Evolutionary conservation across 1,140 invertebrate genomes (phyloP), one percentile per base, ranked within the genome.

Genomic region (Aphelinus atriplicis): DNA sequence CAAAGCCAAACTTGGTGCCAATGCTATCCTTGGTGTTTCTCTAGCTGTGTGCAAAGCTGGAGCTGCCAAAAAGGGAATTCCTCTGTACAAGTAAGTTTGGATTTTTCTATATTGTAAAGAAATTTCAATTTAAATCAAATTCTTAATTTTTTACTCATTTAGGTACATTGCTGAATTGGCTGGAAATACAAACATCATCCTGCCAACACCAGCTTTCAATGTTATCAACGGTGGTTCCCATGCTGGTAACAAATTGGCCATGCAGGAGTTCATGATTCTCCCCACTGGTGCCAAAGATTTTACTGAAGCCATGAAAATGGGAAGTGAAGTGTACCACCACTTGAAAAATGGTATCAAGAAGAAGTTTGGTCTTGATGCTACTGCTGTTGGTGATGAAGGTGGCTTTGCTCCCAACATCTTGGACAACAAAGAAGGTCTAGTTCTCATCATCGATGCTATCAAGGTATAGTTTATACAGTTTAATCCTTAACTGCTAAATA

Each of bases 221-320:
- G 97, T 99, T 10, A 99, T 99, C 87, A 99, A 99, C 87, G 98
- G 98, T 79, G 98, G 98, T 55, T 97, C 95, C 70, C 98, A 99
- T 87, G 98, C 98, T 84, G 98, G 97, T 77, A 99, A 99, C 88
- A 98, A 98, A 86, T 89, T 99, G 71, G 98, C 97, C 76, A 99
- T 99, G 97, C 98, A 99, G 88, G 97, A 98, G 86, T 98, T 98
- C 88, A 98, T 99, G 97, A 96, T 98, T 81, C 86, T 98, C 45
- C 88, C 90, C 7, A 85, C 84, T 87, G 96, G 98, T 75, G 98
- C 98, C 42, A 87, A 90, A 7, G 93, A 91, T 70, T 99, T 99
- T 89, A 95, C 92, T 55, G 97, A 99, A 86, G 98, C 98, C 4
- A 98, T 99, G 97, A 95, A 94, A 84, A 99, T 99, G 93, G 98